These are phyloP conservation scores for Kryptopterus vitreolus DNA, from an alignment of 2,797 vertebrate species.

Conservation along the genomic window DNA sequence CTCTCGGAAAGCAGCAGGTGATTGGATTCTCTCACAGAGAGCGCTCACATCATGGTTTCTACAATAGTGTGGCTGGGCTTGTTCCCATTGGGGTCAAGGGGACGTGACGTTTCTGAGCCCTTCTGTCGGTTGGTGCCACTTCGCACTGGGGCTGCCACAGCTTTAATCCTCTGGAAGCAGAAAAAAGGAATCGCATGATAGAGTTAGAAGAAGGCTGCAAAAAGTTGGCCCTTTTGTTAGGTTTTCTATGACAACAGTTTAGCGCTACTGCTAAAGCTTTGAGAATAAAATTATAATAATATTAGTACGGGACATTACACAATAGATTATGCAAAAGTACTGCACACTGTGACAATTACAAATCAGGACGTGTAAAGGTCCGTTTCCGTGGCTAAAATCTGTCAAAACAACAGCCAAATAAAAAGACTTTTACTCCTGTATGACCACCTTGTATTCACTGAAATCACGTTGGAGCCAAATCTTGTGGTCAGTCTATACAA, in stretches of 20 bases:
- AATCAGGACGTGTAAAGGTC: not conserved
- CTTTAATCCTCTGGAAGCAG: slow-evolving; percentile 84
- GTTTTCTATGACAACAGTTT: not conserved
- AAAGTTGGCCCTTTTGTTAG: not conserved
- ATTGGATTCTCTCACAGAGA: slow-evolving; percentile 79
- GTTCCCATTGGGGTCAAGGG: slow-evolving; percentile 82
- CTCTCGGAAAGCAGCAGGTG: slow-evolving; percentile 81
- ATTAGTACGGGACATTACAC: not conserved
- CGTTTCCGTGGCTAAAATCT: not conserved
- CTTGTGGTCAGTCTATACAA: not conserved
- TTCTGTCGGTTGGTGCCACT: slow-evolving; percentile 76
- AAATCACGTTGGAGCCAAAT: not conserved
- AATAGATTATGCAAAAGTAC: not conserved
- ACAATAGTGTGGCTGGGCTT: slow-evolving; percentile 94
- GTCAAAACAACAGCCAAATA: not conserved
- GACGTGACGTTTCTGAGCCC: slow-evolving; percentile 74
- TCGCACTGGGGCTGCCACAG: slow-evolving; percentile 86
- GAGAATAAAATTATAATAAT: no score
- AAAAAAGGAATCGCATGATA: not conserved
- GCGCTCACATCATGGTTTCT: slow-evolving; percentile 97
- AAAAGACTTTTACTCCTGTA: not conserved
- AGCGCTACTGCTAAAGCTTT: not conserved
- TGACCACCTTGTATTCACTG: not conserved
- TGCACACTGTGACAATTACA: no score
- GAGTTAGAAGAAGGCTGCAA: not conserved